Evolutionary conservation across 2,797 vertebrate species (phyloP).

Genomic region (Echiichthys vipera): DNA sequence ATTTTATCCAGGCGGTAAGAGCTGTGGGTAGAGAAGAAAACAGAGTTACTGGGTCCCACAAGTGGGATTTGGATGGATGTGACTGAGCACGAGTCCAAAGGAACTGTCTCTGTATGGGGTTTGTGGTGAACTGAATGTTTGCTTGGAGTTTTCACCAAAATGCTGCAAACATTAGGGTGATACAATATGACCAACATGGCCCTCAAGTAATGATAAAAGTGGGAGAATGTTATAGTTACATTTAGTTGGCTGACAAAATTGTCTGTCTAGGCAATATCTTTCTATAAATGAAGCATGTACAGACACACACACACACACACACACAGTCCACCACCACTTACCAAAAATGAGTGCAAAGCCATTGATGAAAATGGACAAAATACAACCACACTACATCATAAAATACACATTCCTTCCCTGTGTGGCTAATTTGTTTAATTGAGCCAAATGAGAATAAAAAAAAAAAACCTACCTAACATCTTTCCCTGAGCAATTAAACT

Average conservation of each 20-base stretch:
- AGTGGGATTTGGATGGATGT: constrained; percentile 62
- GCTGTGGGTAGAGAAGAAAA: constrained; percentile 85
- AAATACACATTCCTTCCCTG: constrained; percentile 26
- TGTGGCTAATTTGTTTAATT: constrained; percentile 54
- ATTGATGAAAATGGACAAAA: constrained; percentile 44
- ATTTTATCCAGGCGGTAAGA: constrained; percentile 89
- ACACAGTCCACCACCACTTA: constrained; percentile 1
- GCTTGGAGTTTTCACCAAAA: constrained; percentile 68
- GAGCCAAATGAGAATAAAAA: constrained; percentile 37
- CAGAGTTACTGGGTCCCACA: constrained; percentile 77
- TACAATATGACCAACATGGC: constrained; percentile 54
- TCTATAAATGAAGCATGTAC: constrained; percentile 35
- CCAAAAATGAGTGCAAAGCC: constrained; percentile 22
- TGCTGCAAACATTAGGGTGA: constrained; percentile 79
- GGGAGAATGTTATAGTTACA: constrained; percentile 18
- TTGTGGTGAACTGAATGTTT: constrained; percentile 71
- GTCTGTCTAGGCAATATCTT: constrained; percentile 25
- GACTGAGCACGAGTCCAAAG: constrained; percentile 52
- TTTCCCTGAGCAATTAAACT: constrained; percentile 32
- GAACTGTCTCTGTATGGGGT: constrained; percentile 43
- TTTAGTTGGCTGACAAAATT: constrained; percentile 18
- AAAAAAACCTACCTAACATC: constrained; percentile 3
- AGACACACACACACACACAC: constrained; percentile 8
- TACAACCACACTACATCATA: constrained; percentile 43
- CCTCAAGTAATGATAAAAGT: constrained; percentile 38